A percentile compares a stretch with the other conserved stretches of the same genome.
Evolutionary conservation across 2,797 vertebrate species (phyloP).

Genomic region (Argya squamiceps): DNA sequence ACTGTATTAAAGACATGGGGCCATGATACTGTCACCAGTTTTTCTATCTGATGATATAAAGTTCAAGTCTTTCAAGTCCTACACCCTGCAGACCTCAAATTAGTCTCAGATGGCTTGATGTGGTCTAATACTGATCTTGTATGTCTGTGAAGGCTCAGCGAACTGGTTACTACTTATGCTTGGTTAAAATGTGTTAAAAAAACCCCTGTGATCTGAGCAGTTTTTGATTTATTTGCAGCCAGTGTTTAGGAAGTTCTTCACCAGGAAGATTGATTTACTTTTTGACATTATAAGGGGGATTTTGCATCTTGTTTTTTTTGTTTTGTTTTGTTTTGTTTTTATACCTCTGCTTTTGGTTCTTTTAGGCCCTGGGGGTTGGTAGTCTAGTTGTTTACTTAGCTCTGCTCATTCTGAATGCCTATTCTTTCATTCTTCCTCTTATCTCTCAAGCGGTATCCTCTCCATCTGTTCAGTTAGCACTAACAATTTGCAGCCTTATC

Average conservation of each 20-base stretch:
- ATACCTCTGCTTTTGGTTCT: background rate
- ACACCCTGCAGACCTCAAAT: conserved; percentile 30
- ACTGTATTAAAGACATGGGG: background rate
- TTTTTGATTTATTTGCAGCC: background rate
- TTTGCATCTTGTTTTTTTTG: background rate
- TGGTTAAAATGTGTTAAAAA: background rate
- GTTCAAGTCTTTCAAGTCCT: background rate
- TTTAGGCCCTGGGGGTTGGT: background rate
- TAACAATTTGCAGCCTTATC: conserved; percentile 42
- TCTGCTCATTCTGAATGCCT: background rate
- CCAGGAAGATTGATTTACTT: background rate
- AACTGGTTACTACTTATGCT: conserved; percentile 7
- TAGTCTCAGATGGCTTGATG: conserved; percentile 28
- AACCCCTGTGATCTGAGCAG: background rate
- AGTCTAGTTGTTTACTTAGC: conserved; percentile 27
- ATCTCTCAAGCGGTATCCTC: conserved; percentile 14
- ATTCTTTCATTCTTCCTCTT: conserved; percentile 51
- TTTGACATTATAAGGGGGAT: background rate
- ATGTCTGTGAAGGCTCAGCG: background rate
- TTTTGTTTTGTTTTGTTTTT: background rate
- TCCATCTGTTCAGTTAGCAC: conserved; percentile 30
- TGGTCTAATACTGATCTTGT: background rate
- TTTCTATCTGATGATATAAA: background rate
- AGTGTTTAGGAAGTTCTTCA: background rate
- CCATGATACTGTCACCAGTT: background rate